Evolutionary conservation across 2,797 vertebrate species (phyloP).

Genomic region (Microctenopoma steveboyesi): DNA sequence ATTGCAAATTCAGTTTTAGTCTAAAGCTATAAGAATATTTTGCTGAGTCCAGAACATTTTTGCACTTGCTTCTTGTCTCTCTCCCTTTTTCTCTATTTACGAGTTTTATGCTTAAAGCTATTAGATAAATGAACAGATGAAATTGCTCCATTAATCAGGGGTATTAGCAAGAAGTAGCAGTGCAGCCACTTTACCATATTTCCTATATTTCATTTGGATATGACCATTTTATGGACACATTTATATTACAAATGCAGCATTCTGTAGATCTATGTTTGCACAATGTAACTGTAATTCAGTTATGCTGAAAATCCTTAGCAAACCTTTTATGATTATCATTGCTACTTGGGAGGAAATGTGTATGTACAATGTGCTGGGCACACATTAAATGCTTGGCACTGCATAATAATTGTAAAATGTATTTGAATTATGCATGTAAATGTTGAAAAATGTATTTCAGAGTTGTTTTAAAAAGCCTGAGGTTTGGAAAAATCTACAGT

Average conservation of each 20-base stretch:
- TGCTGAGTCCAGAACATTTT: slow-evolving; percentile 10
- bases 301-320: slow-evolving; percentile 35
- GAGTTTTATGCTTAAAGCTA: slow-evolving; percentile 37
- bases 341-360: slow-evolving; percentile 27
- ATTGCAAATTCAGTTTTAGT: background rate
- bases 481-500: slow-evolving; percentile 21
- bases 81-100: slow-evolving; percentile 15
- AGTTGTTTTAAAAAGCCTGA: slow-evolving; percentile 31
- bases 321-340: slow-evolving; percentile 27
- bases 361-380: slow-evolving; percentile 32
- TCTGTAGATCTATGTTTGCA: slow-evolving; percentile 26
- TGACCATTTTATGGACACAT: slow-evolving; percentile 15
- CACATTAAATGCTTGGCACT: slow-evolving; percentile 34
- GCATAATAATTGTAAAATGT: slow-evolving; percentile 29
- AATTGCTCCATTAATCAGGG: slow-evolving; percentile 44
- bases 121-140: slow-evolving; percentile 49
- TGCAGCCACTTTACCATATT: slow-evolving; percentile 16
- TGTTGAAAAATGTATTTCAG: slow-evolving; percentile 36
- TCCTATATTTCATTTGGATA: slow-evolving; percentile 36
- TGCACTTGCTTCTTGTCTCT: slow-evolving; percentile 15
- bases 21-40: slow-evolving; percentile 5
- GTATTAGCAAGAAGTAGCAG: slow-evolving; percentile 20
- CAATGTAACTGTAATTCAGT: slow-evolving; percentile 26
- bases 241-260: slow-evolving; percentile 38
- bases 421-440: slow-evolving; percentile 51